Evolutionary conservation across 2,797 vertebrate species (phyloP).

Genomic region (Crax fasciolata): DNA sequence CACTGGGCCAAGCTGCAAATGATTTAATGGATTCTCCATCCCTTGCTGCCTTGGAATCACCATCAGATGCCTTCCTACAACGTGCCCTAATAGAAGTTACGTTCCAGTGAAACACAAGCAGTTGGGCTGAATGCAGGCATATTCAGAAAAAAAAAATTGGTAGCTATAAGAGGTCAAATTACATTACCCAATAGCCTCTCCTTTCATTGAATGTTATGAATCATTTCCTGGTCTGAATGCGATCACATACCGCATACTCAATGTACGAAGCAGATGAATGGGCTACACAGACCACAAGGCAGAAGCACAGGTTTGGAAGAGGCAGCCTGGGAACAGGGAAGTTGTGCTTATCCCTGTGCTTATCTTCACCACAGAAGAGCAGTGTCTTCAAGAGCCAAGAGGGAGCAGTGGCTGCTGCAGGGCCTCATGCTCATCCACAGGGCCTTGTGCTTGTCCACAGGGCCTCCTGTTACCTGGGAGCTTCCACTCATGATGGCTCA

Average conservation of each 20-base stretch:
- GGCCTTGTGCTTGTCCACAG: not conserved
- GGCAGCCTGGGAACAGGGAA: not conserved
- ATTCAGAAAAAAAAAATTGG: not conserved
- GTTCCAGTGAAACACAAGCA: slow-evolving; percentile 21
- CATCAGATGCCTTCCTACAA: not conserved
- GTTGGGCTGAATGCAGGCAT: not conserved
- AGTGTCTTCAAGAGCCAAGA: not conserved
- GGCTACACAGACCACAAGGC: slow-evolving; percentile 1
- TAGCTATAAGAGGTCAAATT: slow-evolving; percentile 43
- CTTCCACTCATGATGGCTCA: accelerated
- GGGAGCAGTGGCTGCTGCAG: not conserved
- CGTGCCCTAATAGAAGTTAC: not conserved
- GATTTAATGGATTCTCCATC: not conserved
- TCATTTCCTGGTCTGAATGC: slow-evolving; percentile 36
- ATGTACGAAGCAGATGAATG: not conserved
- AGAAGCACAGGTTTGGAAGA: not conserved
- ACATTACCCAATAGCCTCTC: slow-evolving; percentile 43
- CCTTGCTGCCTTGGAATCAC: not conserved
- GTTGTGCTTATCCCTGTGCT: not conserved
- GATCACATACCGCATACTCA: slow-evolving; percentile 31
- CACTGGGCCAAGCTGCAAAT: not conserved
- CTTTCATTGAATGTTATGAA: slow-evolving; percentile 64
- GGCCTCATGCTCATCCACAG: not conserved
- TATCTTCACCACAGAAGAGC: accelerated
- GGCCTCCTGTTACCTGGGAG: not conserved